Base-by-base conservation (phyloP, 2,888 invertebrate genomes). In the Platycheirus rosarum region DNA sequence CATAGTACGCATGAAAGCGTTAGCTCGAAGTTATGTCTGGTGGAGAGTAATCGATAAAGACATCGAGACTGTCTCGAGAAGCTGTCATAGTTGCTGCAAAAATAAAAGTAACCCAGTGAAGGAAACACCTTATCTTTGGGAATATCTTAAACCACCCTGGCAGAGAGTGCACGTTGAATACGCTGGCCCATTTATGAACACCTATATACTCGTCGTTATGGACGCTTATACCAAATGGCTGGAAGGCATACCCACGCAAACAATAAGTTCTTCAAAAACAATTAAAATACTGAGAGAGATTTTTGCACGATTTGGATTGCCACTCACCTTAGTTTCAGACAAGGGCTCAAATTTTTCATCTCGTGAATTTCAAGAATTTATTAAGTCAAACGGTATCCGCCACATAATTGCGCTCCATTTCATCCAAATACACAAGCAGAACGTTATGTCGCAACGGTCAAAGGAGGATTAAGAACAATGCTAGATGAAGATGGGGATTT, bases 191-290 rank as follows among this genome's bases (percentile, higher is more conserved):
- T 75, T 75, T 57, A 60, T 69, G 76, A 48, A 74, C 35, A 62
- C 69, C 9, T 26, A 62, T 16, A 32, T 55, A 48, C 32, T 78
- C 13, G 42, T 73, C 11, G 40, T 69, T 1, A 65, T 74, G 11
- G 79, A 79, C 14, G 69, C 42, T 13, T 53, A 51, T 32, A 42
- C 68, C 14, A 79, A 73, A 9, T 79, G 63, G 66, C 35, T 78
- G 11, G 68, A 78, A 66, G 73, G 49, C 13, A 65, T 70, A 35
- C 71, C 70, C 23, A 71, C 66, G 32, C 46, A 48, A 49, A 29
- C 40, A 23, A 62, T 51, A 7, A 57, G 37, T 13, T 2, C 69
- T n/a, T 26, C 29, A 42, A 57, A 57, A 35, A 62, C 42, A 9
- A 51, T 65, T 13, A 20, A 63, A 26, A 63, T 63, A n/a, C 55